These are phyloP conservation scores for Isichthys henryi DNA, from an alignment of 2,113 vertebrate species.

Conservation along the genomic window DNA sequence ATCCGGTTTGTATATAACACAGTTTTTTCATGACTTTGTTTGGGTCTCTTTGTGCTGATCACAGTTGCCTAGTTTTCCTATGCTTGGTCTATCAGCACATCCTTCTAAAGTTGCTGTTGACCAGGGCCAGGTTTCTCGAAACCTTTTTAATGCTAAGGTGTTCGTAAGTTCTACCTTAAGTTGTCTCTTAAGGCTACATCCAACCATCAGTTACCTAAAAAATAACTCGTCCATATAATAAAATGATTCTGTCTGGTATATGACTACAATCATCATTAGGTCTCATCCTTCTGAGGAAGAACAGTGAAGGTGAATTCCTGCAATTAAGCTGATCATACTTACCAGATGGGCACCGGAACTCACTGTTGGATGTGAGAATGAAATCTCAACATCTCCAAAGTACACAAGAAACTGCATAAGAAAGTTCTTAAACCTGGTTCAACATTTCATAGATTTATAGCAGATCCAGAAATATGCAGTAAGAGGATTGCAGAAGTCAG, in stretches of 20 bases:
- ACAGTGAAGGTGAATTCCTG: not conserved
- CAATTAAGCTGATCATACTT: not conserved
- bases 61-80: not conserved
- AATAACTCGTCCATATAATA: not conserved
- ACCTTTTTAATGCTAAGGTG: too few relatives aligned
- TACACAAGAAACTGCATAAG: not conserved
- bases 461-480: not conserved
- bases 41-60: not conserved
- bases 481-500: not conserved
- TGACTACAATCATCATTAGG: too few relatives aligned
- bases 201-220: not conserved
- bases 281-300: not conserved
- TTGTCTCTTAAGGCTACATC: too few relatives aligned
- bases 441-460: not conserved
- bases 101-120: not conserved
- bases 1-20: too few relatives aligned
- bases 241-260: too few relatives aligned
- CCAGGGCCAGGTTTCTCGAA: too few relatives aligned
- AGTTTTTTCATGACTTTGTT: not conserved
- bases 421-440: not conserved
- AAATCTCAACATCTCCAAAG: not conserved
- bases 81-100: not conserved
- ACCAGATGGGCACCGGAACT: not conserved
- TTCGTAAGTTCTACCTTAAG: too few relatives aligned
- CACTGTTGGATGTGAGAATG: not conserved